Percentiles rank a stretch among this genome's conserved stretches.
Evolutionary conservation across 2,113 vertebrate species (phyloP).

Genomic region (Gallinago undulata): DNA sequence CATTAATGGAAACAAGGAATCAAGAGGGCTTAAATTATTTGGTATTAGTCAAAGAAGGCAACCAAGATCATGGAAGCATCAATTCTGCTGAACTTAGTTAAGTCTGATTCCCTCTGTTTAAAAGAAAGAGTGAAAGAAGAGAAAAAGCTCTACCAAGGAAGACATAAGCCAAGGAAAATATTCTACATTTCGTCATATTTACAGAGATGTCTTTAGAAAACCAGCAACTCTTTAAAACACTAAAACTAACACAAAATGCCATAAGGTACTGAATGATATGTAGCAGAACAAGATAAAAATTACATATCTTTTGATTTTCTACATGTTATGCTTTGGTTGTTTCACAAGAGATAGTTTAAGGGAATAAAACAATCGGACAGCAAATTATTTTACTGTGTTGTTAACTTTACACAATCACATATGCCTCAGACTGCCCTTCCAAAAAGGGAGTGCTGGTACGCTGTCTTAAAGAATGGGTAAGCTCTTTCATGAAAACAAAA

Average conservation of each 20-base stretch:
- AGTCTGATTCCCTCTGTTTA: not conserved
- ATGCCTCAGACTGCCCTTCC: not conserved
- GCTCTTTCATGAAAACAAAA: accelerated
- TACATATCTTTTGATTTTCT: not conserved
- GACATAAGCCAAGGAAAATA: conserved; percentile 42
- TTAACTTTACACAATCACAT: not conserved
- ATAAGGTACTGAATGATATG: not conserved
- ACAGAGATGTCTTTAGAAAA: not conserved
- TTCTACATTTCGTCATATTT: not conserved
- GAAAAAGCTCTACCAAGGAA: conserved; percentile 37
- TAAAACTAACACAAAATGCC: not conserved
- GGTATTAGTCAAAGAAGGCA: conserved; percentile 60
- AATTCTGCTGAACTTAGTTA: conserved; percentile 22
- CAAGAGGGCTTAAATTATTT: conserved; percentile 74
- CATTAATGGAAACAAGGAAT: conserved; percentile 63
- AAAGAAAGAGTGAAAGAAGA: conserved; percentile 25
- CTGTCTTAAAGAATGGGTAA: not conserved
- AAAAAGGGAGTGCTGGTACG: not conserved
- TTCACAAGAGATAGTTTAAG: not conserved
- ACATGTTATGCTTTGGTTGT: not conserved
- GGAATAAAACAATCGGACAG: not conserved
- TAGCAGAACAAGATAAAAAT: not conserved
- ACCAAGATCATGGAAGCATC: not conserved
- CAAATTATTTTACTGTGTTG: not conserved
- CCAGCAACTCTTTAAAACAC: not conserved